These are phyloP conservation scores for Manis pentadactyla DNA, from an alignment of 2,797 vertebrate genomes.

Conservation along the genomic window DNA sequence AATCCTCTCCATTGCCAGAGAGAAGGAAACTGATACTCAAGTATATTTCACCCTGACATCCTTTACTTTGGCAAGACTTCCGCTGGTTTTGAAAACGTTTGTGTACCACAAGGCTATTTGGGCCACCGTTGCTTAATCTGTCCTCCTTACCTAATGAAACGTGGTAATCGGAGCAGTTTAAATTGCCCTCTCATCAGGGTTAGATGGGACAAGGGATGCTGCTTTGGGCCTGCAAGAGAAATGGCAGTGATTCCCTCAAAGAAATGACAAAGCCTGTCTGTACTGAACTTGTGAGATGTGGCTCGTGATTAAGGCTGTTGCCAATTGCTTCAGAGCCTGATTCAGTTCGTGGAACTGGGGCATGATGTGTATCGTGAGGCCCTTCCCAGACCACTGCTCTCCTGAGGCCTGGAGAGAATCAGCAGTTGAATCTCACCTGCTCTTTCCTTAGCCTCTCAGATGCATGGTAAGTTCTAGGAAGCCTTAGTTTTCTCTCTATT, in stretches of 20 bases:
- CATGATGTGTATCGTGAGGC: not conserved
- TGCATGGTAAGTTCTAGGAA: conserved; percentile 32
- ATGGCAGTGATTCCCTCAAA: not conserved
- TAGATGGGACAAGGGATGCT: not conserved
- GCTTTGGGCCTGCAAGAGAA: conserved; percentile 49
- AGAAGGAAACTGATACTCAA: conserved; percentile 66
- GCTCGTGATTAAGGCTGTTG: conserved; percentile 17
- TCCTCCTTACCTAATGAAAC: conserved; percentile 56
- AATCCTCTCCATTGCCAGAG: conserved; percentile 54
- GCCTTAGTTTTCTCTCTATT: conserved; percentile 58
- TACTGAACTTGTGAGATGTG: not conserved
- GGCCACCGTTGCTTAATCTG: not conserved
- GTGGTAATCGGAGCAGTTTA: not conserved
- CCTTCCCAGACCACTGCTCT: conserved; percentile 41
- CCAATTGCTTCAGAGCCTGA: conserved; percentile 43
- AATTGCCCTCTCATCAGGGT: not conserved
- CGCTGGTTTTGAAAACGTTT: conserved; percentile 29
- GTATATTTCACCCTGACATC: conserved; percentile 56
- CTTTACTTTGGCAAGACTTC: conserved; percentile 65
- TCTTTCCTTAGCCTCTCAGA: not conserved
- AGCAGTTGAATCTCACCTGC: not conserved
- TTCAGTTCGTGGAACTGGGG: conserved; percentile 64
- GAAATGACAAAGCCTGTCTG: conserved; percentile 68
- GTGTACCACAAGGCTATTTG: conserved; percentile 52
- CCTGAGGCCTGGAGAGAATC: not conserved